A percentile compares a stretch with the other conserved stretches of the same genome.
phyloP scores from a whole-genome alignment of 2,113 vertebrate species.

The Formicarius rufipectus region DNA sequence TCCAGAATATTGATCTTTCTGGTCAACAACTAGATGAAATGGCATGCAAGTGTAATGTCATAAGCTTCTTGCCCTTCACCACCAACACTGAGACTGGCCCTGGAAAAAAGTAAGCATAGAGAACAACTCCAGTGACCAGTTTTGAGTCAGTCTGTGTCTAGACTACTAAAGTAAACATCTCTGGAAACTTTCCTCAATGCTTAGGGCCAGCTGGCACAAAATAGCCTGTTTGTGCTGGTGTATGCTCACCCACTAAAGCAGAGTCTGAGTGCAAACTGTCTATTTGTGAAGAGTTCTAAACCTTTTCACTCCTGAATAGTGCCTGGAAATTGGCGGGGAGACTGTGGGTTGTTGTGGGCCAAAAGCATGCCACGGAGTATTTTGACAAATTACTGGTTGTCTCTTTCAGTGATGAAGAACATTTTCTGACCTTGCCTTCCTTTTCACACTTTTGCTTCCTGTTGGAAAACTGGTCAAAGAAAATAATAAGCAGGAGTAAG shows the following conservation, averaged over 20 bases:
- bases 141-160: constrained; percentile 21
- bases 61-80: neutral
- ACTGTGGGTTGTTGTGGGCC: neutral
- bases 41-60: neutral
- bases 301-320: constrained; percentile 4
- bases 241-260: neutral
- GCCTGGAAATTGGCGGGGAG: neutral
- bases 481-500: neutral
- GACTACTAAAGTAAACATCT: constrained; percentile 18
- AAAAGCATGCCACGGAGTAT: constrained; percentile 2
- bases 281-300: neutral
- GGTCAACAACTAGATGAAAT: neutral
- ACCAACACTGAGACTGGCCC: neutral
- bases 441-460: neutral
- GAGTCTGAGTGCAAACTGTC: constrained; percentile 13
- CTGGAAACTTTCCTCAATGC: neutral
- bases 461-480: neutral
- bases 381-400: neutral
- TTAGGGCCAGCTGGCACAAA: constrained; percentile 36
- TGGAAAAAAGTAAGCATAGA: neutral
- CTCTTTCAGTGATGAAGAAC: neutral
- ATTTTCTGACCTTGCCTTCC: neutral
- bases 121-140: neutral
- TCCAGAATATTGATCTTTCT: neutral
- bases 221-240: constrained; percentile 5